Conservation (phyloP, 2,888 invertebrate genomes). For the Sinopyrophorus schimmeli region DNA sequence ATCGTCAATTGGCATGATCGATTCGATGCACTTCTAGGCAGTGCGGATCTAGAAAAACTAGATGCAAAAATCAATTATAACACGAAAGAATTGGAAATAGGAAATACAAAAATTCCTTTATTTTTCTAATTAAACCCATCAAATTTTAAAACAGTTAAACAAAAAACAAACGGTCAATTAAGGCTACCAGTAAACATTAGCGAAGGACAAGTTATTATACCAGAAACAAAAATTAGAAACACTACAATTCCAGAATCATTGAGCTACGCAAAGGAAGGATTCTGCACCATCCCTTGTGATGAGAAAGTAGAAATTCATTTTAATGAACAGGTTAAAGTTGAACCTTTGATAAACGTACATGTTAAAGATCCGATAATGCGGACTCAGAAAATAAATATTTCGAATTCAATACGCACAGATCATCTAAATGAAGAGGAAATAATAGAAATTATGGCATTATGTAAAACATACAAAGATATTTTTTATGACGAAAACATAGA, state of each 20-base stretch:
- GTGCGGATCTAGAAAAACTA: constrained; percentile 12
- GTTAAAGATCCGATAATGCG: neutral
- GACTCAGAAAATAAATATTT: neutral
- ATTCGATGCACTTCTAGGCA: constrained; percentile 20
- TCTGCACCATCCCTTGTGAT: constrained; percentile 5
- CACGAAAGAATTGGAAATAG: neutral
- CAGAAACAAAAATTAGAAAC: neutral
- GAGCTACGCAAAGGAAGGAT: constrained; percentile 2
- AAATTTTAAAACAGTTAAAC: constrained; percentile 8
- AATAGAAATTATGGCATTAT: constrained; percentile 1
- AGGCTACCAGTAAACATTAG: constrained; percentile 6
- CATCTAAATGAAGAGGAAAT: constrained; percentile 10
- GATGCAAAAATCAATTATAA: constrained; percentile 19
- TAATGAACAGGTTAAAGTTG: constrained; percentile 3
- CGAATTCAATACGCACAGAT: constrained; percentile 1
- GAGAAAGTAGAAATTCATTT: constrained; percentile 10
- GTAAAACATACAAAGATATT: constrained; percentile 7
- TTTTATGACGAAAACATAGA: constrained; percentile 14
- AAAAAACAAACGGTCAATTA: neutral
- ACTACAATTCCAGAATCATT: constrained; percentile 9
- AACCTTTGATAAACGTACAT: constrained; percentile 3
- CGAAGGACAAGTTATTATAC: constrained; percentile 10
- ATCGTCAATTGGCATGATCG: constrained; percentile 10
- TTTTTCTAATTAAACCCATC: constrained; percentile 7
- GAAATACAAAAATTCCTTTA: constrained; percentile 4